Conservation (phyloP, 2,888 invertebrate species). For the Cerceris rybyensis region DNA sequence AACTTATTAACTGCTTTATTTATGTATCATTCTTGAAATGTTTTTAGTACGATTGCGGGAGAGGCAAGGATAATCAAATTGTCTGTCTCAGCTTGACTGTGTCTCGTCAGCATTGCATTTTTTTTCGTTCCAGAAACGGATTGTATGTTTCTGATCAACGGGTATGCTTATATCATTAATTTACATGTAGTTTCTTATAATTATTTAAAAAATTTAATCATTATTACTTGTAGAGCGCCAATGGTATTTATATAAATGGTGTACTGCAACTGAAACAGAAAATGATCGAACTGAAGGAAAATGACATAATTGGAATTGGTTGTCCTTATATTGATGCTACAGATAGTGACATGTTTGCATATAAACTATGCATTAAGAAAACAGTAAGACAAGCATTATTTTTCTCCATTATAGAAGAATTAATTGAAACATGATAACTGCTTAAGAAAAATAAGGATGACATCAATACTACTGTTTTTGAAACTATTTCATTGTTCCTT, state of each 20-base stretch:
- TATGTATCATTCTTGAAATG: slow-evolving; percentile 1
- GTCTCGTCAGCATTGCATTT: slow-evolving; percentile 74
- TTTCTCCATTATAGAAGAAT: neutral
- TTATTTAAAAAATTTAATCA: neutral
- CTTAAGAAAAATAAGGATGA: neutral
- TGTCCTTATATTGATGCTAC: slow-evolving; percentile 22
- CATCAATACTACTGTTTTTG: neutral
- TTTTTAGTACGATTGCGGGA: slow-evolving; percentile 74
- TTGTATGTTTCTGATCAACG: slow-evolving; percentile 71
- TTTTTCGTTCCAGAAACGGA: slow-evolving; percentile 54
- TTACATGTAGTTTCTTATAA: neutral
- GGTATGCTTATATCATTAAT: slow-evolving; percentile 53
- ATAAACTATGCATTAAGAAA: slow-evolving; percentile 41
- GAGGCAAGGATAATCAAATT: slow-evolving; percentile 69
- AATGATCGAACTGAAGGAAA: slow-evolving; percentile 79
- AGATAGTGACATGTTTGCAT: slow-evolving; percentile 40
- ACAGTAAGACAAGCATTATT: slow-evolving; percentile 27
- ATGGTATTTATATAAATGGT: slow-evolving; percentile 84
- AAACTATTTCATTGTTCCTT: neutral
- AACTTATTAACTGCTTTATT: neutral
- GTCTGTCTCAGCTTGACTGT: slow-evolving; percentile 69
- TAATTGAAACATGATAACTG: neutral
- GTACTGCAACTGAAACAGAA: slow-evolving; percentile 79
- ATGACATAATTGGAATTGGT: slow-evolving; percentile 84
- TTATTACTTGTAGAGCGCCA: slow-evolving; percentile 83